Percentiles rank a stretch among this genome's conserved stretches.
phyloP scores from a whole-genome alignment of 2,888 invertebrate genomes.

The Epistrophe grossulariae region DNA sequence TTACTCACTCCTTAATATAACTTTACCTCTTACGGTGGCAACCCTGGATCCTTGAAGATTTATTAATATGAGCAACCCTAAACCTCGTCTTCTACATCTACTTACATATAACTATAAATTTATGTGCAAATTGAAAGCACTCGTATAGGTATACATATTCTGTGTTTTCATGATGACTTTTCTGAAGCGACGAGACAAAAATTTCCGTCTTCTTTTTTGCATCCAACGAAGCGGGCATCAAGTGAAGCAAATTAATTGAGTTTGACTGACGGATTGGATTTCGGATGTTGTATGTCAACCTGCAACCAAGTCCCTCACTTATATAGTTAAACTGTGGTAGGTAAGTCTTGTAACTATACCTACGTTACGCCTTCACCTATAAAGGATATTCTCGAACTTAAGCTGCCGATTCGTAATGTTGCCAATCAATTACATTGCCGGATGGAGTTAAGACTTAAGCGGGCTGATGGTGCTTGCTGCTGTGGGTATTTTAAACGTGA shows the following conservation, averaged over 20 bases:
- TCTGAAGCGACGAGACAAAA: constrained; percentile 27
- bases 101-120: no score
- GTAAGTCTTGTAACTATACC: constrained; percentile 30
- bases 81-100: not conserved
- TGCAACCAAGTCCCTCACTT: constrained; percentile 13
- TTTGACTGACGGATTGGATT: constrained; percentile 72
- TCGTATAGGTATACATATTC: not conserved
- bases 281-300: constrained; percentile 62
- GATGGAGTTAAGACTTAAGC: constrained; percentile 35
- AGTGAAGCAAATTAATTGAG: constrained; percentile 73
- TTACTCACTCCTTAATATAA: no score
- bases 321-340: constrained; percentile 25
- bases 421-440: constrained; percentile 66
- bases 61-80: not conserved
- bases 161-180: constrained; percentile 7
- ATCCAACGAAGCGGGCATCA: constrained; percentile 55
- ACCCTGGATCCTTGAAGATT: no score
- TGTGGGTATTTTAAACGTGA: not conserved
- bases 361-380: constrained; percentile 24
- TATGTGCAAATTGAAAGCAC: not conserved
- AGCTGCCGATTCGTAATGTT: constrained; percentile 60
- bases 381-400: constrained; percentile 39
- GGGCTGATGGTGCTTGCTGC: not conserved
- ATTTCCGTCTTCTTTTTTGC: constrained; percentile 23
- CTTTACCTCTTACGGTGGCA: no score